phyloP scores from a whole-genome alignment of 2,113 vertebrate genomes.

The Hippocampus barbouri region DNA sequence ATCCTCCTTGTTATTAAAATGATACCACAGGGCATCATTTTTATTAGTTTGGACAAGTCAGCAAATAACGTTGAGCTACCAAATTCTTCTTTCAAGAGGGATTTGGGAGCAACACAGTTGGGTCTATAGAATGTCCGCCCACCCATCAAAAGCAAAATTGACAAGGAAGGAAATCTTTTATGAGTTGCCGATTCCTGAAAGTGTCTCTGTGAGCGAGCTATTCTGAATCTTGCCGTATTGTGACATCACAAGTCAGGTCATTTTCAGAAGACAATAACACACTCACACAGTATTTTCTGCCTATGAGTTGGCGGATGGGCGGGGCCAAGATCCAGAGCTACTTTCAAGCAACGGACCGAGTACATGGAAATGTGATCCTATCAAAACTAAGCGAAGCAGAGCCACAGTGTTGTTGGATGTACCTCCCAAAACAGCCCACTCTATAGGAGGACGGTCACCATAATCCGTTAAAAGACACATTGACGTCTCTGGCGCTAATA shows the following conservation, averaged over 20 bases:
- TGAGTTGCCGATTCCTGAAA: not conserved
- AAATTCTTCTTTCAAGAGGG: not conserved
- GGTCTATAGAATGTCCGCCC: not conserved
- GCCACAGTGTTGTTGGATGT: too few species aligned
- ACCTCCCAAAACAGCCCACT: not conserved
- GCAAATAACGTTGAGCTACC: not conserved
- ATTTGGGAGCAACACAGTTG: not conserved
- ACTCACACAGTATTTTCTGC: too few species aligned
- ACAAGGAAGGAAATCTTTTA: too few species aligned
- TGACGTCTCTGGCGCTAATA: constrained; percentile 44
- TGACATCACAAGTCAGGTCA: not conserved
- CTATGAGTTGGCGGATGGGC: too few species aligned
- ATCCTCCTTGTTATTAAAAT: constrained; percentile 5
- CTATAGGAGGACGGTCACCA: not conserved
- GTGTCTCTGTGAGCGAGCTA: not conserved
- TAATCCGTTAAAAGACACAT: constrained; percentile 42
- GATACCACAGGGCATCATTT: not conserved
- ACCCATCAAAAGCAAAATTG: not conserved
- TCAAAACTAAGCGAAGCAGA: too few species aligned
- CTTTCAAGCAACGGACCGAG: too few species aligned
- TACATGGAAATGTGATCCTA: too few species aligned
- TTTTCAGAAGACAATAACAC: too few species aligned
- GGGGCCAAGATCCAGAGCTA: too few species aligned
- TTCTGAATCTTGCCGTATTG: not conserved
- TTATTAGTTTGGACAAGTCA: constrained; percentile 1